Evolutionary conservation across 35 echinoderm and acorn worm genomes (phyloP).

Genomic region (Lytechinus variegatus): DNA sequence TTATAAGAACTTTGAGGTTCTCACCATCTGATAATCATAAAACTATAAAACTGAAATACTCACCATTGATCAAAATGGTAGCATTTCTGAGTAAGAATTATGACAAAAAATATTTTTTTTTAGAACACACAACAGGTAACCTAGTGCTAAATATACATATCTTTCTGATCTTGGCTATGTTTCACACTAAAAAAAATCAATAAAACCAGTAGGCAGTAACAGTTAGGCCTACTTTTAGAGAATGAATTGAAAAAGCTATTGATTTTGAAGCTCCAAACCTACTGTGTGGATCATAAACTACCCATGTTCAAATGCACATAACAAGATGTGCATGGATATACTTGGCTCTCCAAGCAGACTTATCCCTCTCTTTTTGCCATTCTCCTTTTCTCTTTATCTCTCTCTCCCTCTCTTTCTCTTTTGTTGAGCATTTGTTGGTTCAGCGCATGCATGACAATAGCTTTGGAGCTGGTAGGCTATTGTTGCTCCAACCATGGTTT

Average conservation of each 20-base stretch:
- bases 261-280: not conserved
- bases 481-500: not conserved
- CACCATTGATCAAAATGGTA: not conserved
- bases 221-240: not conserved
- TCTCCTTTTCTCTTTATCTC: not conserved
- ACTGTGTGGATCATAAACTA: not conserved
- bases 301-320: not conserved
- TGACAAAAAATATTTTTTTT: no score
- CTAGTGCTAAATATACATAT: no score
- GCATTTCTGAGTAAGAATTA: no score
- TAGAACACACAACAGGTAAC: no score
- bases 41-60: no score
- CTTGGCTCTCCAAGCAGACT: not conserved
- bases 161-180: no score
- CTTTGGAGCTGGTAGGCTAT: not conserved
- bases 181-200: not conserved
- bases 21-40: no score
- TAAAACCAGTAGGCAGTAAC: not conserved
- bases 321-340: not conserved
- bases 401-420: not conserved
- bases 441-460: constrained; percentile 9
- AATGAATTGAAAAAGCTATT: not conserved
- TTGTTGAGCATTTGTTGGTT: not conserved
- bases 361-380: not conserved
- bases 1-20: no score